Evolutionary conservation across 2,888 invertebrate species (phyloP).

Genomic region (Agrotis segetum): DNA sequence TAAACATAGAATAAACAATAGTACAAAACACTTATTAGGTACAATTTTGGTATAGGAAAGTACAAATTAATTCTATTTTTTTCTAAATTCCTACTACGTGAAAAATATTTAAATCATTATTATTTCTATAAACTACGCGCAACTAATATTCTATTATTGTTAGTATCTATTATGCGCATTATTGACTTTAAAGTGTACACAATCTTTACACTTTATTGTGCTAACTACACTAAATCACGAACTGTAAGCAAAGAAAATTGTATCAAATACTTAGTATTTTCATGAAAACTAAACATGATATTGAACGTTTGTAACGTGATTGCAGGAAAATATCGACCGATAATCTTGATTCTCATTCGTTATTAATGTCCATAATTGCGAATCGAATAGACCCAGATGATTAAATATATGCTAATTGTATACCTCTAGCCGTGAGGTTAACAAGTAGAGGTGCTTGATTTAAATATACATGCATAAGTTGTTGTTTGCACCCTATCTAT

Average conservation of each 20-base stretch:
- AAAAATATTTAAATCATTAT: background rate
- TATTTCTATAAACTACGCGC: background rate
- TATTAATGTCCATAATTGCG: conserved; percentile 10
- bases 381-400: conserved; percentile 29
- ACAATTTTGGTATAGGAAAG: too few species aligned
- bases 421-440: conserved; percentile 21
- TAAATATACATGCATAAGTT: background rate
- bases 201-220: too few species aligned
- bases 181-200: too few species aligned
- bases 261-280: background rate
- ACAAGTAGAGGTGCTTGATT: conserved; percentile 27
- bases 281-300: background rate
- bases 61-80: too few species aligned
- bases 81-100: too few species aligned
- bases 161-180: too few species aligned
- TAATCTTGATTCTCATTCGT: background rate
- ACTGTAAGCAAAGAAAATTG: background rate
- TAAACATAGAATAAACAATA: too few species aligned
- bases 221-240: background rate
- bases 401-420: conserved; percentile 22
- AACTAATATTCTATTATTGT: background rate
- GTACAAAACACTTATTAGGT: too few species aligned
- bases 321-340: background rate
- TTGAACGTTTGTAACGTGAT: background rate
- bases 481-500: conserved; percentile 1